Evolutionary conservation across 23 tunicate genomes (phyloP).

Genomic region (Aplidium turbinatum): DNA sequence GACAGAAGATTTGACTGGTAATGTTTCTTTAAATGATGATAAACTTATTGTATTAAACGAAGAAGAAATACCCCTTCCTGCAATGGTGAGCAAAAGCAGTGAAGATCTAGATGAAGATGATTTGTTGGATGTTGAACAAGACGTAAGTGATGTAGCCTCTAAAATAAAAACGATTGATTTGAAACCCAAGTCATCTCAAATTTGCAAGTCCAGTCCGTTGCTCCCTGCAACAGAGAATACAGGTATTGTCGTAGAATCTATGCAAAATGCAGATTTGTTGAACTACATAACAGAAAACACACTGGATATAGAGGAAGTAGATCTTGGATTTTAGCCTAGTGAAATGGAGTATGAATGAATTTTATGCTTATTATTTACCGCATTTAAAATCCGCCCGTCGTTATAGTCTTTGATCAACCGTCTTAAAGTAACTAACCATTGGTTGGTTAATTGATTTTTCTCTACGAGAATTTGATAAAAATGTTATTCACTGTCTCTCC

Average conservation of each 20-base stretch:
- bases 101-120: neutral
- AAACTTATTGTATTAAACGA: slow-evolving; percentile 12
- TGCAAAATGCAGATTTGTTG: slow-evolving; percentile 19
- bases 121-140: neutral
- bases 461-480: too few relatives aligned
- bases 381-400: too few relatives aligned
- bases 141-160: neutral
- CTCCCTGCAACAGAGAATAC: neutral
- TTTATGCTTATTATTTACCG: neutral
- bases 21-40: slow-evolving; percentile 8
- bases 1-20: slow-evolving; percentile 22
- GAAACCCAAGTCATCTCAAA: neutral
- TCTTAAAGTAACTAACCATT: too few relatives aligned
- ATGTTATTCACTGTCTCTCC: too few relatives aligned
- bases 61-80: neutral
- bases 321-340: slow-evolving; percentile 30
- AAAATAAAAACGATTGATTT: neutral
- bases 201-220: too few relatives aligned
- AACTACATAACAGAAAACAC: slow-evolving; percentile 35
- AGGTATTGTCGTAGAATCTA: slow-evolving; percentile 1
- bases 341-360: neutral
- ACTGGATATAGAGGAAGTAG: slow-evolving; percentile 18
- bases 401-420: too few relatives aligned
- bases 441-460: too few relatives aligned
- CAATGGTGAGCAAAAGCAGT: neutral